A percentile compares a stretch with the other conserved stretches of the same genome.
Evolutionary conservation across 37 sponge, comb jelly and placozoan species (phyloP).

Genomic region (Eunapius fragilis): DNA sequence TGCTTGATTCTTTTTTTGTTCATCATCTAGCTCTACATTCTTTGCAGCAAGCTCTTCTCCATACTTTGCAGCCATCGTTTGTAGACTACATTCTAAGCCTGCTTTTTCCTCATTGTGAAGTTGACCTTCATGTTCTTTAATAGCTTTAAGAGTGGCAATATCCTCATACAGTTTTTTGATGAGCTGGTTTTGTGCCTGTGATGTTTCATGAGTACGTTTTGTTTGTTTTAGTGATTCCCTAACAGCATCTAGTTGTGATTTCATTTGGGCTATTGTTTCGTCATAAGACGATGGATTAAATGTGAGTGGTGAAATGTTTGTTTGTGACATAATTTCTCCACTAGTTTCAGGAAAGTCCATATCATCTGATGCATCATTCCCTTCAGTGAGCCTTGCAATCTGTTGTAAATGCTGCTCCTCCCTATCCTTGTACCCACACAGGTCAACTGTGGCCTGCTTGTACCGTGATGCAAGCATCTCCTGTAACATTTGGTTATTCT

Average conservation of each 20-base stretch:
- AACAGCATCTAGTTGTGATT: background rate
- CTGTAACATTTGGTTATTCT: background rate
- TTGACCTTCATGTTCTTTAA: background rate
- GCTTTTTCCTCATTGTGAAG: too few species aligned
- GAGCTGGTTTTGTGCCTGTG: background rate
- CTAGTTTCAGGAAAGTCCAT: background rate
- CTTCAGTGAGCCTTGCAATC: constrained; percentile 1
- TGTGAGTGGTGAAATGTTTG: background rate
- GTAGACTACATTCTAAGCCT: too few species aligned
- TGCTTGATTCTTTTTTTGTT: too few species aligned
- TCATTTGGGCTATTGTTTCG: background rate
- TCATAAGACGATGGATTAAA: background rate
- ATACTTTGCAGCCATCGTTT: too few species aligned
- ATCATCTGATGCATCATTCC: background rate
- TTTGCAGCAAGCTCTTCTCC: too few species aligned
- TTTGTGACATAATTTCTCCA: background rate
- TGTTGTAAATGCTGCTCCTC: background rate
- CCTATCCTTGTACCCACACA: background rate
- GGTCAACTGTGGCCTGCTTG: background rate
- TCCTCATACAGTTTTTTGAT: background rate
- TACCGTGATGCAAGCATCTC: background rate
- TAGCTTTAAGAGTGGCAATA: background rate
- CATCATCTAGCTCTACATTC: too few species aligned
- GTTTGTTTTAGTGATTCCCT: background rate
- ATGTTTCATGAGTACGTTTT: background rate